Base-by-base conservation (phyloP, 1,140 invertebrate genomes). In the Conus betulinus region DNA sequence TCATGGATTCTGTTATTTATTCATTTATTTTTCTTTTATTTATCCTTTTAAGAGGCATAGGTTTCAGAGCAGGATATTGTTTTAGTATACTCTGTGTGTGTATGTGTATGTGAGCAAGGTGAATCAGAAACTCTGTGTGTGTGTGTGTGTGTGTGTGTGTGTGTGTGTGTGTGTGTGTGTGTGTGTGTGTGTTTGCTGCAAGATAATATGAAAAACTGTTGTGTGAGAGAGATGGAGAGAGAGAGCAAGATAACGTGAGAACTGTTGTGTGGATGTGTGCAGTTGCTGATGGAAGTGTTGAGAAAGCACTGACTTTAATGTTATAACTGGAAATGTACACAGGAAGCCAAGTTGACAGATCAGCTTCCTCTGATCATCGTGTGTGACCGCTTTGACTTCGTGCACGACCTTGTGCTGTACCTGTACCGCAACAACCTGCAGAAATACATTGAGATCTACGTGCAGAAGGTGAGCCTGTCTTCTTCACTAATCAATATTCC, bases 381-480 rank as follows among this genome's bases (percentile, higher is more conserved):
- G 15, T 99, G 99, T 96, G 99, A 99, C 96, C 97, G 99, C 87
- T 99, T 99, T 94, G 99, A 99, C 96, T 99, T 99, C 94, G 99
- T 99, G 1, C 99, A 99, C 95, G 99, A 99, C 96, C 96, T 99
- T 23, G 99, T 99, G 71, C 96, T 99, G 0, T 99, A 99, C 93
- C 96, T 99, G 76, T 99, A 99, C 95, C 97, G 99, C 88, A 99
- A 99, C 39, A 99, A 98, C 94, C 96, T 99, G 74, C 98, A 99
- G 94, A 99, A 99, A 93, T 99, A 99, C 94, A 99, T 99, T 94
- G 99, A 99, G 95, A 99, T 99, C 90, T 99, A 99, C 95, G 99
- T 99, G 53, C 99, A 99, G 94, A 99, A 99, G 96, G 98, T 98
- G 91, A 91, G 85, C 27, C 78, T n/a, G 23, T 13, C 10, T 39